A percentile compares a stretch with the other conserved stretches of the same genome.
These are phyloP conservation scores for Distichodus sexfasciatus DNA, from an alignment of 2,797 vertebrate genomes.

Conservation along the genomic window DNA sequence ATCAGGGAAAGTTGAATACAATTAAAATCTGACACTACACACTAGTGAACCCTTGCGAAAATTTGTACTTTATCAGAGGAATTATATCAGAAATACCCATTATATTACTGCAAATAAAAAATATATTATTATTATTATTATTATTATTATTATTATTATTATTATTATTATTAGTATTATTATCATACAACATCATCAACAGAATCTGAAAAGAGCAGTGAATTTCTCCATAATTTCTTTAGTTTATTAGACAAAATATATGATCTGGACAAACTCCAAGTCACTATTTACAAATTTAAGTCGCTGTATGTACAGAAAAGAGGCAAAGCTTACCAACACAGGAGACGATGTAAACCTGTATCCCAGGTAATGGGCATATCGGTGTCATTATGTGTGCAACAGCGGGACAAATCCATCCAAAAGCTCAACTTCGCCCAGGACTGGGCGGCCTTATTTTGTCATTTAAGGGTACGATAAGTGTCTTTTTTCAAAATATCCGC, in stretches of 20 bases:
- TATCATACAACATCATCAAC: constrained; percentile 80
- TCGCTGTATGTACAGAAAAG: constrained; percentile 17
- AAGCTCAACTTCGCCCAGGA: too few relatives aligned
- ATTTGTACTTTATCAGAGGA: not conserved
- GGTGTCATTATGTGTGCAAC: constrained; percentile 81
- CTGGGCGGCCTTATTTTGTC: too few relatives aligned
- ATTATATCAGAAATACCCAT: constrained; percentile 12
- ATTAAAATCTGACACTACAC: too few relatives aligned
- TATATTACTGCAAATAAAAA: constrained; percentile 38
- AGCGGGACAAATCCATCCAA: constrained; percentile 63
- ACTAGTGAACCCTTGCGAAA: too few relatives aligned
- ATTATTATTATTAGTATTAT: not conserved
- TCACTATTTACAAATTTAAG: constrained; percentile 73
- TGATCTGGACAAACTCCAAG: constrained; percentile 98
- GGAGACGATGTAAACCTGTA: constrained; percentile 69
- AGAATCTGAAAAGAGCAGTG: constrained; percentile 63
- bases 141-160: not conserved
- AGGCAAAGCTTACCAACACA: not conserved
- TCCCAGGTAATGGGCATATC: constrained; percentile 73
- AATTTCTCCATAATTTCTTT: constrained; percentile 87
- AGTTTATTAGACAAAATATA: constrained; percentile 99
- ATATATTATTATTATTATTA: constrained; percentile 25
- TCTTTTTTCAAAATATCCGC: constrained; percentile 55
- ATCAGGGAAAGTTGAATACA: constrained; percentile 66
- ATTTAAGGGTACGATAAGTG: constrained; percentile 55